Evolutionary conservation across 2,888 invertebrate species (phyloP).

Genomic region (Laothoe populi): DNA sequence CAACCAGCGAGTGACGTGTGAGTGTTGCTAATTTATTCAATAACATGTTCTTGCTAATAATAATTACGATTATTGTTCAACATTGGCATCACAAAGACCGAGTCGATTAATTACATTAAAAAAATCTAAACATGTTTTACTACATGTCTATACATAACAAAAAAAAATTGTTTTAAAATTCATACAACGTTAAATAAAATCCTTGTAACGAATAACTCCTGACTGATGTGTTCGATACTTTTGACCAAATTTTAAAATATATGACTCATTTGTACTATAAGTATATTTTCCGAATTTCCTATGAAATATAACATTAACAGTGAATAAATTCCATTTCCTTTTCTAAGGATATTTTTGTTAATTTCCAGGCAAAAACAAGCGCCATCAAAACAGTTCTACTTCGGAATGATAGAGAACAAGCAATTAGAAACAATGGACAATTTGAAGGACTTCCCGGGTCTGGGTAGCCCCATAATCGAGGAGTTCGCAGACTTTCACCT

Average conservation of each 20-base stretch:
- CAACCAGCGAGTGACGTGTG: constrained; percentile 17
- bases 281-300: no score
- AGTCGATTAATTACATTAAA: neutral
- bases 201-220: constrained; percentile 1
- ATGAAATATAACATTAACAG: no score
- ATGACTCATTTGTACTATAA: neutral
- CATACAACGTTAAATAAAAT: neutral
- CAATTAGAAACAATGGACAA: constrained; percentile 63
- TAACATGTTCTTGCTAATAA: neutral
- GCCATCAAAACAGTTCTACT: constrained; percentile 87
- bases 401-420: constrained; percentile 89
- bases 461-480: constrained; percentile 77
- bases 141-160: neutral
- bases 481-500: constrained; percentile 76
- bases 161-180: neutral
- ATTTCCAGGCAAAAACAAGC: constrained; percentile 61
- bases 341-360: no score
- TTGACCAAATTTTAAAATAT: neutral
- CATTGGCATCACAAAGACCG: neutral
- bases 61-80: neutral
- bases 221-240: neutral
- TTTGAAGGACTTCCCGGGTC: constrained; percentile 74
- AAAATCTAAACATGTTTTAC: neutral
- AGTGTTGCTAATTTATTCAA: neutral
- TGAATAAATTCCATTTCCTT: no score